phyloP scores from a whole-genome alignment of 2,113 vertebrate genomes.

The Excalfactoria chinensis region DNA sequence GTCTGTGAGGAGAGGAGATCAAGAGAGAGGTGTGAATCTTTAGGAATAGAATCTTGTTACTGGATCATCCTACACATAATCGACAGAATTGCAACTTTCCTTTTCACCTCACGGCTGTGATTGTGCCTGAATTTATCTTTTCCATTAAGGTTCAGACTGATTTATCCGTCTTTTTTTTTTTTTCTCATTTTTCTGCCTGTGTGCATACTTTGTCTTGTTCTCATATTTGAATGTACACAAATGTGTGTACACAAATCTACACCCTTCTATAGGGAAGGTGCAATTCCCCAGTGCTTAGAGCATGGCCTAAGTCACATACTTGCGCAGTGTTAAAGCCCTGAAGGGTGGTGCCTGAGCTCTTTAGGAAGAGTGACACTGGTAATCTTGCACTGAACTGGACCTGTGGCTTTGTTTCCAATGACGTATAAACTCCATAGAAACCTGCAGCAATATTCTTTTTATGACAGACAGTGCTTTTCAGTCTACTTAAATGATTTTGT shows the following conservation, averaged over 20 bases:
- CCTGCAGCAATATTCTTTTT: not conserved
- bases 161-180: not conserved
- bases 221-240: rapidly evolving
- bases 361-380: not conserved
- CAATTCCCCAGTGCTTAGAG: not conserved
- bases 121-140: constrained; percentile 27
- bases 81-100: not conserved
- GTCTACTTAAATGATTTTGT: not conserved
- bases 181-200: not conserved
- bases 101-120: constrained; percentile 33
- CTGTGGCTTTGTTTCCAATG: not conserved
- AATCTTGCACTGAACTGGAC: not conserved
- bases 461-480: not conserved
- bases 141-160: not conserved
- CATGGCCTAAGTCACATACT: not conserved
- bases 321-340: not conserved
- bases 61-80: not conserved
- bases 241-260: rapidly evolving
- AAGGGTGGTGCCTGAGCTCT: not conserved
- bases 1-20: not conserved
- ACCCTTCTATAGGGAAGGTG: not conserved
- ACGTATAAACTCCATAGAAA: not conserved
- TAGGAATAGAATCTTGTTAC: not conserved
- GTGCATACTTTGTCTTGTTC: not conserved
- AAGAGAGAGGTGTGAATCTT: not conserved